A percentile compares a stretch with the other conserved stretches of the same genome.
Conservation (phyloP, 2,113 vertebrate genomes). For the Callopanchax toddi region DNA sequence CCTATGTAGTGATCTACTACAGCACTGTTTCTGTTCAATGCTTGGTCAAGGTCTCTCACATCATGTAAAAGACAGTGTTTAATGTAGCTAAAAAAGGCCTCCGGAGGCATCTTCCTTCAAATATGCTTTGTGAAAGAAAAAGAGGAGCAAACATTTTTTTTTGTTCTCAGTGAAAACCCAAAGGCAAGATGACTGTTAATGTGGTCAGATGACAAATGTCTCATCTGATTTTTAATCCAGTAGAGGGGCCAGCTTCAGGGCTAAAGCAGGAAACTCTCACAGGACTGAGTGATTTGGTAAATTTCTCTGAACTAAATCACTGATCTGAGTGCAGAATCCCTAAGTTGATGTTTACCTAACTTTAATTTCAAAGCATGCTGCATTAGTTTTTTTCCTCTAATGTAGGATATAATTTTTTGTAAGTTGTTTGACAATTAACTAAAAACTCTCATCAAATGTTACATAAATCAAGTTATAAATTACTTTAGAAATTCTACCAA, state of each 20-base stretch:
- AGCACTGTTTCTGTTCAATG: conserved; percentile 39
- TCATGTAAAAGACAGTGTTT: conserved; percentile 74
- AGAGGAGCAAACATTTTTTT: conserved; percentile 34
- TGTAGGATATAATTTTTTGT: too few relatives aligned
- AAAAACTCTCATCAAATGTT: too few relatives aligned
- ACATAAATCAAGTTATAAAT: too few relatives aligned
- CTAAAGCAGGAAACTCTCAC: conserved; percentile 67
- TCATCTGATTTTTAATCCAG: conserved; percentile 74
- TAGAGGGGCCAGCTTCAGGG: conserved; percentile 55
- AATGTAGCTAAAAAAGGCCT: conserved; percentile 76
- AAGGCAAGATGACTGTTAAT: conserved; percentile 74
- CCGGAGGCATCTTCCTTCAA: conserved; percentile 66
- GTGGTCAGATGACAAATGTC: conserved; percentile 80
- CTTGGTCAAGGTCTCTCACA: conserved; percentile 69
- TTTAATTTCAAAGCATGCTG: conserved; percentile 1
- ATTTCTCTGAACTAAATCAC: conserved; percentile 68
- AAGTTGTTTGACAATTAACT: too few relatives aligned
- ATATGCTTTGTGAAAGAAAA: conserved; percentile 52
- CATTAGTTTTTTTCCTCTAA: too few relatives aligned
- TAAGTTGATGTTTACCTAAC: too few relatives aligned
- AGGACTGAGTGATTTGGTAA: conserved; percentile 60
- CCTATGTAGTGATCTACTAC: conserved; percentile 33
- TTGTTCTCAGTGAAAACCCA: conserved; percentile 62
- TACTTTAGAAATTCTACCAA: too few relatives aligned
- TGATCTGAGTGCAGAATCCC: conserved; percentile 34